Base-by-base conservation (phyloP, 1,140 invertebrate species). In the Ruditapes philippinarum region DNA sequence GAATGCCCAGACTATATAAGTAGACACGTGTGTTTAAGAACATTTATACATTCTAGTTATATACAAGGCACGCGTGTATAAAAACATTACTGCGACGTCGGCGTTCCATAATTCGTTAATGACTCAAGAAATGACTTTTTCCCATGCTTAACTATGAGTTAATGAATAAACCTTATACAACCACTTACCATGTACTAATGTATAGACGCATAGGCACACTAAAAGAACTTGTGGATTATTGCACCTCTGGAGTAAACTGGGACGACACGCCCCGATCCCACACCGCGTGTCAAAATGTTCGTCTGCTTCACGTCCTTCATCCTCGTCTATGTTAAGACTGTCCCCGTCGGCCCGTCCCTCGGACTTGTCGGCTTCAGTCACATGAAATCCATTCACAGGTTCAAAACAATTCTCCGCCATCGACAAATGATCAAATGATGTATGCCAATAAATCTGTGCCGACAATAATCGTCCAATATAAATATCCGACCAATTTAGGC, bases 131-230 rank as follows among this genome's bases (percentile, higher is more conserved):
- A 7, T 45, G 42, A 5, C 5, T 14, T 45, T 14, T 7, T 14
- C 42, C 5, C 14, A 14, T 45, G 14, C 42, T 45, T 45, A 5
- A 45, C 42, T 14, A 45, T 45, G 42, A 7, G 42, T 14, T 45
- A 45, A 45, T 45, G 42, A 7, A 45, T 45, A 45, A 45, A 45
- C 42, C 42, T 7, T 9, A 17, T 11, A 57, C 51, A 57, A n/a
- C 14, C 9, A 80, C 62, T 88, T 98, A 96, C 85, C 70, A 38
- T 98, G 98, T 90, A 98, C 96, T 57, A 97, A 97, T 1, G 97
- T 97, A 19, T 97, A 97, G 97, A 97, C 97, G 94, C 98, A 98
- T 0, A 98, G 95, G 97, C 97, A 97, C 95, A 98, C 97, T 0
- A 98, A 96, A 36, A 98, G 97, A 97, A 97, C 98, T 93, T 97